Evolutionary conservation across 2,888 invertebrate species (phyloP).

Genomic region (Celastrina argiolus): DNA sequence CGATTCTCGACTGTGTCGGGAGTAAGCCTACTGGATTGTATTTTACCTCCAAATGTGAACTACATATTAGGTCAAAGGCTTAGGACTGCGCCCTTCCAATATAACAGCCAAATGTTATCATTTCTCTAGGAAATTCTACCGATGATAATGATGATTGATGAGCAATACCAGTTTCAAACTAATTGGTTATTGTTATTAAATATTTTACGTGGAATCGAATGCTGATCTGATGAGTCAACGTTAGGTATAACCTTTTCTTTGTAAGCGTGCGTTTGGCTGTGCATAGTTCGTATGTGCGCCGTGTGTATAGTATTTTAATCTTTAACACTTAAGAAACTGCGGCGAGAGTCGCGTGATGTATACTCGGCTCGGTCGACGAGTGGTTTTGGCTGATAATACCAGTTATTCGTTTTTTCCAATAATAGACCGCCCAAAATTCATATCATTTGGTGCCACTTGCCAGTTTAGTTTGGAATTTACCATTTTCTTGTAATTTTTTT

Average conservation of each 20-base stretch:
- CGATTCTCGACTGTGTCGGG: too few species aligned
- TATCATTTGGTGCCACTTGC: background rate
- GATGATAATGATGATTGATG: background rate
- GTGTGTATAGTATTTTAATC: background rate
- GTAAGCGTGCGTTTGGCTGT: constrained; percentile 35
- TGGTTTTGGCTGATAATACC: background rate
- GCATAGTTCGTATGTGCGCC: constrained; percentile 33
- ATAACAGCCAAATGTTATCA: too few species aligned
- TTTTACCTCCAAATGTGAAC: too few species aligned
- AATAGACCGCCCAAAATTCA: background rate
- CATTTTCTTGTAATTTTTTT: too few species aligned
- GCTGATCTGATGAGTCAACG: constrained; percentile 35
- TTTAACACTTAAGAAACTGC: background rate
- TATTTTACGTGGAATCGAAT: constrained; percentile 32
- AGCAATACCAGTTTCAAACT: constrained; percentile 5
- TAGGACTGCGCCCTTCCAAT: too few species aligned
- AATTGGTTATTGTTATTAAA: constrained; percentile 9
- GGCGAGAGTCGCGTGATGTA: background rate
- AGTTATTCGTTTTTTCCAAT: background rate
- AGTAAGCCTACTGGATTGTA: too few species aligned
- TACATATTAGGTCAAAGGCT: too few species aligned
- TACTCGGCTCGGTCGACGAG: background rate
- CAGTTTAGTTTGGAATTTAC: background rate
- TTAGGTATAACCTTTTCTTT: constrained; percentile 33
- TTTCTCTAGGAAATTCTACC: background rate